These are phyloP conservation scores for Drosophila athabasca DNA, from an alignment of 1,140 invertebrate species.

Conservation along the genomic window DNA sequence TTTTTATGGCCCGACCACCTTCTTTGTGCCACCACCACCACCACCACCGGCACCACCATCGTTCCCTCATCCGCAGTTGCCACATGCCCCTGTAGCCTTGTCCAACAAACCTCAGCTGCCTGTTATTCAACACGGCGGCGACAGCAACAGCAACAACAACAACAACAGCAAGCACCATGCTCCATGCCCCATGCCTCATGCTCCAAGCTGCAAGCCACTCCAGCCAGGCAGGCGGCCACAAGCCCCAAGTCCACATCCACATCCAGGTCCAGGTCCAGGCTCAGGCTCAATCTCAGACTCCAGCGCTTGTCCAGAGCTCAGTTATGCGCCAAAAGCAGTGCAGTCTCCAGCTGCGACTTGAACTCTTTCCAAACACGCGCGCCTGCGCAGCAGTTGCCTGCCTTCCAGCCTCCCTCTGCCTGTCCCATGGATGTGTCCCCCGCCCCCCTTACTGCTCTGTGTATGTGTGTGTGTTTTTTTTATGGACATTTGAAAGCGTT, in stretches of 20 bases:
- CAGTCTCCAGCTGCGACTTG: slow-evolving; percentile 79
- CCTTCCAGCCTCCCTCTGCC: not conserved
- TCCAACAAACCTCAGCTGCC: slow-evolving; percentile 67
- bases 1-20: slow-evolving; percentile 63
- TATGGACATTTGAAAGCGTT: slow-evolving; percentile 60
- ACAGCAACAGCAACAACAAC: slow-evolving; percentile 26
- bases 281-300: slow-evolving; percentile 35
- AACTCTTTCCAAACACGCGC: slow-evolving; percentile 76
- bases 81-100: slow-evolving; percentile 15
- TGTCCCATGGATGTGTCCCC: not conserved
- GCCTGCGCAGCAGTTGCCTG: slow-evolving; percentile 47
- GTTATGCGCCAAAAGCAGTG: slow-evolving; percentile 80
- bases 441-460: not conserved
- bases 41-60: too few species aligned
- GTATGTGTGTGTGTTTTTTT: slow-evolving; percentile 20
- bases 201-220: not conserved
- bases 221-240: too few species aligned
- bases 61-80: not conserved
- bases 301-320: slow-evolving; percentile 48
- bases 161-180: slow-evolving; percentile 7
- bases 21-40: not conserved
- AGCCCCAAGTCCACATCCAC: too few species aligned
- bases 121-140: slow-evolving; percentile 75
- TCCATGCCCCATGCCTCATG: not conserved
- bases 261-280: slow-evolving; percentile 1